A percentile compares a stretch with the other conserved stretches of the same genome.
Conservation (phyloP, 2,888 invertebrate species). For the Nymphalis polychloros region DNA sequence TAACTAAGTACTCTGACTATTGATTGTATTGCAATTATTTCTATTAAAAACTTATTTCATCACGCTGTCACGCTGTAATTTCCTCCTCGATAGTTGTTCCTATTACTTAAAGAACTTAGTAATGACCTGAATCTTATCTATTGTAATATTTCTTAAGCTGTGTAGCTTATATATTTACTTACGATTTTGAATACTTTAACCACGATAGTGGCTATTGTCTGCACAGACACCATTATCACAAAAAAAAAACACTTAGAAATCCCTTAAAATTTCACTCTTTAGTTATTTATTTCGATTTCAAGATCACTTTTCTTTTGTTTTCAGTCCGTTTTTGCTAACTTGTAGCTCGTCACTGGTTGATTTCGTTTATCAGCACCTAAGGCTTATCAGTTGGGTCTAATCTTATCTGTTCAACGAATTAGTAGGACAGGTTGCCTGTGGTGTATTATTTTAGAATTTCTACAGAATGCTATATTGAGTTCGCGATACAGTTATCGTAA, state of each 20-base stretch:
- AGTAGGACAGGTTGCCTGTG: conserved; percentile 65
- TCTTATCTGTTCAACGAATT: conserved; percentile 76
- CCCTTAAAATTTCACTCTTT: conserved; percentile 41
- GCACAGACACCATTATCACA: conserved; percentile 88
- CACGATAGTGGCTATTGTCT: conserved; percentile 90
- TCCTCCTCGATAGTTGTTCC: neutral
- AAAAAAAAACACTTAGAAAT: conserved; percentile 43
- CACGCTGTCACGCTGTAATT: no score
- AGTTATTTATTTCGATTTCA: neutral
- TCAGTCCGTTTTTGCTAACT: conserved; percentile 61
- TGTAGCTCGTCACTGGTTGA: conserved; percentile 64
- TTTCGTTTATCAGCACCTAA: conserved; percentile 60
- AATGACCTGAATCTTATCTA: neutral
- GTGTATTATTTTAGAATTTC: conserved; percentile 41
- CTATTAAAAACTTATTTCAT: no score
- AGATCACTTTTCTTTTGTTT: conserved; percentile 55
- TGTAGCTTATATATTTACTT: conserved; percentile 62
- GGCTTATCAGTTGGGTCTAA: conserved; percentile 64
- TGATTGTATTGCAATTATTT: no score
- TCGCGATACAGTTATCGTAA: neutral
- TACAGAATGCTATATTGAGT: conserved; percentile 25
- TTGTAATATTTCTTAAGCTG: neutral
- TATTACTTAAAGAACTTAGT: neutral
- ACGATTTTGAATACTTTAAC: conserved; percentile 92
- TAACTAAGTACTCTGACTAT: no score